Evolutionary conservation across 2,797 vertebrate species (phyloP).

Genomic region (Chloroceryle amazona): DNA sequence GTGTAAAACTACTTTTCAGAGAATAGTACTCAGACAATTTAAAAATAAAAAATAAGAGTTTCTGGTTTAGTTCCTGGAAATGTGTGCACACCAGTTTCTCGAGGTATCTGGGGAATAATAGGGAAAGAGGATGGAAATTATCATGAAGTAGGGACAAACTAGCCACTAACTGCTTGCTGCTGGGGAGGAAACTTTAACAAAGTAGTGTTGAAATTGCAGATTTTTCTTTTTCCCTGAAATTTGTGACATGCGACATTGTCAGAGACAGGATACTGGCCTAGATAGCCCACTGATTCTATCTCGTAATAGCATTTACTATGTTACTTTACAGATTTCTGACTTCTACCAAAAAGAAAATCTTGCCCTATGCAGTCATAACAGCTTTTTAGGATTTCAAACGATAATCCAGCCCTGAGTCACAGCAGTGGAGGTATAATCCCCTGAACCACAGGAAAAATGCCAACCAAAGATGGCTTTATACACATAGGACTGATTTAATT

Average conservation of each 20-base stretch:
- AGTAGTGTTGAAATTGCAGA: neutral
- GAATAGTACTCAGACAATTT: neutral
- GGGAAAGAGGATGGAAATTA: neutral
- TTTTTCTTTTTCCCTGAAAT: neutral
- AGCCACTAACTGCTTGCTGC: neutral
- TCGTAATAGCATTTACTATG: neutral
- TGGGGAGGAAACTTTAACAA: neutral
- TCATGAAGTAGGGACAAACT: neutral
- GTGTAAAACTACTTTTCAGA: neutral
- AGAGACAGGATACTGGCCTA: neutral
- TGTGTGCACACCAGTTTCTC: neutral
- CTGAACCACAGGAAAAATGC: neutral
- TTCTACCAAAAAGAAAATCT: conserved; percentile 21
- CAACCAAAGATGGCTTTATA: neutral
- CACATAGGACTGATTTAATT: neutral
- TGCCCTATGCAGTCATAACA: neutral
- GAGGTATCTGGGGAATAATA: neutral
- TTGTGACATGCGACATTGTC: neutral
- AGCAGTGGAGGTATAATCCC: neutral
- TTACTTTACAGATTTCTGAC: neutral
- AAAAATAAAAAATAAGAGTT: neutral
- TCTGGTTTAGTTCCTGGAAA: neutral
- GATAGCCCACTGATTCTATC: neutral
- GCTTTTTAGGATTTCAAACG: conserved; percentile 30
- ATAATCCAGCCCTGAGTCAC: conserved; percentile 7